Base-by-base conservation (phyloP, 2,888 invertebrate species). In the Tuberolachnus salignus region DNA sequence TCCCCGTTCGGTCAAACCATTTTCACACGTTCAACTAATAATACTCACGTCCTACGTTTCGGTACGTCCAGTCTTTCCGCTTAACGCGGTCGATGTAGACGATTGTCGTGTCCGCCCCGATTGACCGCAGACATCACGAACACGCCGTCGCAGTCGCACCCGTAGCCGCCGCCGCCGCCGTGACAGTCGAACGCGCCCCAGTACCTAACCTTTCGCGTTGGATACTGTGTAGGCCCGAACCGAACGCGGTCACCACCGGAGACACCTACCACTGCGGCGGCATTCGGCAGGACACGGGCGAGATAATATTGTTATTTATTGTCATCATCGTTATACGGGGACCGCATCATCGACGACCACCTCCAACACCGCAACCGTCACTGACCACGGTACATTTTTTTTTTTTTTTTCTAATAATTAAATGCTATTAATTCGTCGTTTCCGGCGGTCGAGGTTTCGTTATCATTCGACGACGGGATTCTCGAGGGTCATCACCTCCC, bases 151-250 rank as follows among this genome's bases (percentile, higher is more conserved):
- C 16, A 46, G 44, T 42, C 42, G n/a, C 42, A 34, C 16, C 42
- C 34, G 63, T 21, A 19, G 64, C 21, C 21, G 64, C 14, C 44
- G 44, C 46, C 44, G 21, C 21, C 64, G 44, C 21, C 46, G 71
- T 44, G 57, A 57, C 34, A 51, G 42, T 42, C 51, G 63, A 73
- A 73, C 73, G 72, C 72, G 61, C 61, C 72, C 72, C 72, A 10
- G 51, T 53, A 34, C 51, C 53, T 69, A 55, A 69, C 53, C 6
- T 14, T 51, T 14, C 14, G 21, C 42, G 53, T 69, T 69, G 53
- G 23, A 63, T 21, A 42, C 51, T 6, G 11, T 34, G 51, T 16
- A 23, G 34, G 34, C 19, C 49, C 19, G 72, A 26, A 26, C 19
- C 34, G 72, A 49, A 61, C 72, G 19, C 59, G 61, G 34, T 67